Evolutionary conservation across 2,797 vertebrate genomes (phyloP), one percentile per base, ranked within the genome.

Genomic region (Oreonectes daqikongensis): DNA sequence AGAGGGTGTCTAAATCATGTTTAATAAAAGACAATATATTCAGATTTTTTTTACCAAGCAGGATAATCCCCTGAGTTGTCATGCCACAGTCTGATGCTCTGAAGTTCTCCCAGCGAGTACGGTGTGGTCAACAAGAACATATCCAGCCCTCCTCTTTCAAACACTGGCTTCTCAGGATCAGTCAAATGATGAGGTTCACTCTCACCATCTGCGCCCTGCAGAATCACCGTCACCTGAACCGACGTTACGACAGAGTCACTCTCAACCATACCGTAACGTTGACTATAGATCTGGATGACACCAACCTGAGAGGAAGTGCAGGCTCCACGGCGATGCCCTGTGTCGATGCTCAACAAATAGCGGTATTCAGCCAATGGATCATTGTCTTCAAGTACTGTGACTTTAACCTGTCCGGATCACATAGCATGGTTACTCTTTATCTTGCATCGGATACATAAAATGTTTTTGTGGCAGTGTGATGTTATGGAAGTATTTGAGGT

Each of bases 171-270:
- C 18, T 94, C 89, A 0, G 90, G 84, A 80, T 96, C 95, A 32
- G 85, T 90, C 75, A 99, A 88, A 82, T 96, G 94, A 75, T 98
- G 97, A 11, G 97, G 96, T 30, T 99, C 95, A 73, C 95, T 99
- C 74, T 98, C 95, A 87, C 96, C 95, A 75, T 96, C 93, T 12
- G 91, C 87, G 42, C 96, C 96, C 44, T 88, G 91, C 22, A 98
- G 87, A 18, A 93, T 99, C 65, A 98, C 84, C 0, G 96, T 96
- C 82, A 97, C 96, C 97, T 99, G 72, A 59, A 89, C 20, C 20
- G 82, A 82, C 42, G 77, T 50, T 44, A 69, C 18, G 81, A 79
- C 57, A 78, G 32, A 55, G 46, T 40, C 50, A 53, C 67, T 46
- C 3, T 35, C 9, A 20, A 28, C 5, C 20, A 12, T 0, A 60